phyloP scores from a whole-genome alignment of 2,113 vertebrate species.

The Rhea pennata region DNA sequence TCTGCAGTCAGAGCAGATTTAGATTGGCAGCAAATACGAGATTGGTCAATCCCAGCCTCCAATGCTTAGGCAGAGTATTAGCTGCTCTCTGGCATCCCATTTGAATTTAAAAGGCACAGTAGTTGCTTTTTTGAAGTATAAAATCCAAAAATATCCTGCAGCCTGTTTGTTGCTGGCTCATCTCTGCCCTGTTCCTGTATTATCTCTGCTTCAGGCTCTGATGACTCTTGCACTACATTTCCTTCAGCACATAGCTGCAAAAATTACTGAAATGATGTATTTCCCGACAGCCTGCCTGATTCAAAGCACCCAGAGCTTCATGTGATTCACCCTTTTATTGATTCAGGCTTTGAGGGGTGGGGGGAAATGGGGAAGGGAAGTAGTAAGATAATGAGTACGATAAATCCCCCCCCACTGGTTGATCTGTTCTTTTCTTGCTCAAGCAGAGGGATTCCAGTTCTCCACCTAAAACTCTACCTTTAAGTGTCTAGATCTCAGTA shows the following conservation, averaged over 20 bases:
- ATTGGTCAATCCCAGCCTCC: neutral
- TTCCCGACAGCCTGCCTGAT: neutral
- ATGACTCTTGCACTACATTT: neutral
- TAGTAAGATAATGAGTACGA: neutral
- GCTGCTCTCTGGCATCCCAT: neutral
- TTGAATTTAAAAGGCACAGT: neutral
- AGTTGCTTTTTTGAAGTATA: neutral
- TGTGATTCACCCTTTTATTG: neutral
- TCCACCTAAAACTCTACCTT: neutral
- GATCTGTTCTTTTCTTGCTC: neutral
- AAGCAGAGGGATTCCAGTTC: neutral
- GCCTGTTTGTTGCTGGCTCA: neutral
- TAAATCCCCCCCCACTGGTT: neutral
- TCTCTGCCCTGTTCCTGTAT: neutral
- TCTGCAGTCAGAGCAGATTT: neutral
- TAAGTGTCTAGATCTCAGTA: neutral
- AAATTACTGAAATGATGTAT: neutral
- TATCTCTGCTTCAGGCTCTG: neutral
- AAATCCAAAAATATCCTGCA: neutral
- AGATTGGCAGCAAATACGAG: neutral
- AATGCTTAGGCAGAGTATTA: fast-evolving
- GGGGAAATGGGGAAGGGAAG: no score
- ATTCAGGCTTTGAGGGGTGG: neutral
- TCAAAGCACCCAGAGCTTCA: neutral
- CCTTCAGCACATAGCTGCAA: neutral